Base-by-base conservation (phyloP, 2,888 invertebrate species). In the Tetragonula carbonaria region DNA sequence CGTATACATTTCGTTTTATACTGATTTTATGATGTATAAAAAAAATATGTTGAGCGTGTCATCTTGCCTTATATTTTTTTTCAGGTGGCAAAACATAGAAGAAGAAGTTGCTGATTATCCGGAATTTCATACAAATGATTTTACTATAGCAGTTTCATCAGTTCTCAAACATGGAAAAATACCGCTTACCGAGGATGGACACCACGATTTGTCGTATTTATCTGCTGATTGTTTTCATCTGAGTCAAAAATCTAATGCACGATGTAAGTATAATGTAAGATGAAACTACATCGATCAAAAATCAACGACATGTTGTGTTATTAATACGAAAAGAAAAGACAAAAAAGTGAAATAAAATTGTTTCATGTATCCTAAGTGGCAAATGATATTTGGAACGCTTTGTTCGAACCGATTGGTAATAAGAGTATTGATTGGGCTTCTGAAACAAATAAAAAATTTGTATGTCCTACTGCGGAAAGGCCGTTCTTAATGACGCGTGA, bases 171-270 rank as follows among this genome's bases (percentile, higher is more conserved):
- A 96, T 70, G 75, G 95, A 0, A 90, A 90, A 8, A 92, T 96
- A 72, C 96, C 96, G 0, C 91, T 81, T 28, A 92, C 81, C 1
- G 86, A 92, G 2, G 91, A 95, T 67, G 95, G 95, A 0, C 86
- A 86, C 0, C 93, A 95, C 0, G 96, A 96, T 92, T 94, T 95
- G 62, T 93, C 95, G 0, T 96, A 95, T 91, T 92, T 96, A 71
- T 95, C 96, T 0, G 92, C 93, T 59, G 97, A 97, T 91, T 96
- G 96, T 91, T 96, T 96, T 88, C 96, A 97, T 91, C 93, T 96
- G 11, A 96, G 96, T 86, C 96, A 96, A 91, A 96, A 95, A 88
- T 95, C 95, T 23, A 95, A 96, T 84, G 96, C 96, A 3, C 91
- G 0, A n/a, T 38, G n/a, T 66, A 45, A 21, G 28, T 65, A 33